A percentile compares a stretch with the other conserved stretches of the same genome.
phyloP scores from a whole-genome alignment of 2,113 vertebrate species.

The Catharus minimus region DNA sequence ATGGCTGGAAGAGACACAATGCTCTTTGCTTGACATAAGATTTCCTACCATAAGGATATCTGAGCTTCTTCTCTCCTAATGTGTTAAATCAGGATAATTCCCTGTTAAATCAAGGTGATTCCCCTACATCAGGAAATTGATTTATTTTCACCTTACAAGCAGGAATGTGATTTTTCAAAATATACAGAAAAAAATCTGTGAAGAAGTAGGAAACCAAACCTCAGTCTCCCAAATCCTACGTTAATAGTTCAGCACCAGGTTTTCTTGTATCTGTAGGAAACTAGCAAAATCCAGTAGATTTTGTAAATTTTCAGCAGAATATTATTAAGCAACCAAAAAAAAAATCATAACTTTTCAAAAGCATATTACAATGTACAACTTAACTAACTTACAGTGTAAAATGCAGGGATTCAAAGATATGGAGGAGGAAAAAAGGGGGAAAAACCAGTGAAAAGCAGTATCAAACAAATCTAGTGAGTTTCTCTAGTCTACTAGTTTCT shows the following conservation, averaged over 20 bases:
- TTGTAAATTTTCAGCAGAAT: not conserved
- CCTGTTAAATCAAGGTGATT: not conserved
- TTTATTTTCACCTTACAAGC: not conserved
- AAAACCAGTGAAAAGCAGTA: not conserved
- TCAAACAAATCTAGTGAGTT: not conserved
- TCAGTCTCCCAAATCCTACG: not conserved
- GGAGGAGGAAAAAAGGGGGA: rapidly evolving
- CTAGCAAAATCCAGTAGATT: not conserved
- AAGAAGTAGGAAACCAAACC: not conserved
- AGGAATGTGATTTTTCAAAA: not conserved
- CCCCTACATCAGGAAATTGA: not conserved
- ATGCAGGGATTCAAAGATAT: not conserved
- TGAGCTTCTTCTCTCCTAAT: not conserved
- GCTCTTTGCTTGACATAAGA: not conserved
- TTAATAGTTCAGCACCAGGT: not conserved
- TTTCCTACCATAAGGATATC: not conserved
- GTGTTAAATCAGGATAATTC: not conserved
- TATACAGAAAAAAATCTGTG: not conserved
- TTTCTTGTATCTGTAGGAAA: not conserved
- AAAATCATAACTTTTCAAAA: not conserved
- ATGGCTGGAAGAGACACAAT: not conserved
- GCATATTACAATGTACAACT: not conserved
- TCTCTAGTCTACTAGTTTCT: not conserved
- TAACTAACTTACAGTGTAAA: not conserved
- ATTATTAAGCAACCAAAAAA: not conserved